These are phyloP conservation scores for Drosophila longiperda DNA, from an alignment of 2,888 invertebrate species.

Conservation along the genomic window DNA sequence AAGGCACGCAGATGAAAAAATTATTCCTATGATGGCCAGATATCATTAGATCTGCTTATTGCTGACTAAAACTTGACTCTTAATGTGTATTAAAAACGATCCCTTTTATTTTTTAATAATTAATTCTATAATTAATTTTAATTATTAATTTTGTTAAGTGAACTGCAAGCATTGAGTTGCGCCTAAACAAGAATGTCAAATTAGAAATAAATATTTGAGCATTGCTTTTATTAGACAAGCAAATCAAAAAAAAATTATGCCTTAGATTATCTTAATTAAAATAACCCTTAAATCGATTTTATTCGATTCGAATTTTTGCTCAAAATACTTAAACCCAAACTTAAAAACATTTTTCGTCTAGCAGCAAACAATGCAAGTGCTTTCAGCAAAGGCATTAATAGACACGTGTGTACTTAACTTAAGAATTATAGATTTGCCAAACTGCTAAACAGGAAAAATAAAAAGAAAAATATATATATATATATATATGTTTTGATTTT, in stretches of 20 bases:
- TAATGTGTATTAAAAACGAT: too few species aligned
- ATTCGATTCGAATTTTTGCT: not conserved
- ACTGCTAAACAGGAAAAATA: not conserved
- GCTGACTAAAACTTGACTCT: too few species aligned
- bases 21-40: not conserved
- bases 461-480: not conserved
- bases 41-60: too few species aligned
- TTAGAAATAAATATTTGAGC: not conserved
- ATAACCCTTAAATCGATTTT: not conserved
- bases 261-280: not conserved
- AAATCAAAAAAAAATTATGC: not conserved
- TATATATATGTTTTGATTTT: slow-evolving; percentile 3
- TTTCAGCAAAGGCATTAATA: not conserved
- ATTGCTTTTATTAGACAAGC: not conserved
- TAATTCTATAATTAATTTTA: too few species aligned
- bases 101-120: too few species aligned
- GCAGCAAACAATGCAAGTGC: not conserved
- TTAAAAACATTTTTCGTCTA: not conserved
- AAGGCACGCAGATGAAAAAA: not conserved
- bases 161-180: not conserved
- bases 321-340: not conserved
- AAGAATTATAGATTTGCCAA: not conserved
- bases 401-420: not conserved
- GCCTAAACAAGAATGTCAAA: not conserved
- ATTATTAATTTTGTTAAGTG: too few species aligned